Conservation (phyloP, 1,140 invertebrate genomes). For the Scaptomyza hsui region DNA sequence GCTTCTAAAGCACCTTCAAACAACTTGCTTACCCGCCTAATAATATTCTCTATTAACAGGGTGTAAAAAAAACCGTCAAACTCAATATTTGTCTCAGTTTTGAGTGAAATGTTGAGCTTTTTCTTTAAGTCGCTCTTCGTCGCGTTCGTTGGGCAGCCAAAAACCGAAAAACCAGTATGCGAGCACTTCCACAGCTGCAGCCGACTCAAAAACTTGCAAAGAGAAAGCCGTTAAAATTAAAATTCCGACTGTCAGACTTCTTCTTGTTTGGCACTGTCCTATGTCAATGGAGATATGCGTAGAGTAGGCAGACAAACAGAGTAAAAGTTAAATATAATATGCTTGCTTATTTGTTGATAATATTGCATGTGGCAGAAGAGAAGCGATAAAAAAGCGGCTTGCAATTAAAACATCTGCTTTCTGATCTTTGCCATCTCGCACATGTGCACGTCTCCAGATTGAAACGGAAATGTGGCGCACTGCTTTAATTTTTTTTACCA, state of each 20-base stretch:
- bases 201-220: slow-evolving; percentile 1
- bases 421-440: slow-evolving; percentile 64
- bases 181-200: slow-evolving; percentile 19
- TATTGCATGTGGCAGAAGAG: slow-evolving; percentile 57
- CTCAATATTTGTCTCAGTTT: neutral
- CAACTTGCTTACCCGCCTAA: neutral
- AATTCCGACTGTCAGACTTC: slow-evolving; percentile 2
- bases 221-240: slow-evolving; percentile 40
- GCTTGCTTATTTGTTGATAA: slow-evolving; percentile 10
- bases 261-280: slow-evolving; percentile 34
- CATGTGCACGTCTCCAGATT: slow-evolving; percentile 48
- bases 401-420: slow-evolving; percentile 62
- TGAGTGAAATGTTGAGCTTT: slow-evolving; percentile 21
- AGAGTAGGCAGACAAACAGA: neutral
- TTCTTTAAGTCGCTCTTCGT: slow-evolving; percentile 10
- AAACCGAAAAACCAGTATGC: slow-evolving; percentile 21
- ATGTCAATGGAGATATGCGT: slow-evolving; percentile 19
- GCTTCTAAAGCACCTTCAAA: neutral
- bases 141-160: neutral
- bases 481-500: slow-evolving; percentile 59
- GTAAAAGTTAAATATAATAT: slow-evolving; percentile 2
- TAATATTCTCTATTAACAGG: neutral
- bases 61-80: neutral
- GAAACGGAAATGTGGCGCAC: slow-evolving; percentile 54
- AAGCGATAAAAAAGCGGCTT: slow-evolving; percentile 31